Conservation (phyloP, 37 sponge, comb jelly and placozoan genomes). For the Diacarnus erythraeanus region DNA sequence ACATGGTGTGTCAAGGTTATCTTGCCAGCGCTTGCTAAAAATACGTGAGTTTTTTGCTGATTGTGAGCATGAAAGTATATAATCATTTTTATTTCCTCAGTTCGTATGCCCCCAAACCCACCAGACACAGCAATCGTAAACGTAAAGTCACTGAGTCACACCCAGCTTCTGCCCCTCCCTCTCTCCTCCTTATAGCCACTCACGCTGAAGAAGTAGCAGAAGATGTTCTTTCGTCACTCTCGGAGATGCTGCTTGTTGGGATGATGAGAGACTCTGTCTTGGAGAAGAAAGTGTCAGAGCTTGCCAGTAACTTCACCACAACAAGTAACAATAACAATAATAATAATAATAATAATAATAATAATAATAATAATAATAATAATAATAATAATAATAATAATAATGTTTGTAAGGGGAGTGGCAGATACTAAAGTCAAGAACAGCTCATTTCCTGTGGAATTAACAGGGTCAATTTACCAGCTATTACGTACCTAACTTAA, state of each 20-base stretch:
- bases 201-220: constrained; percentile 5
- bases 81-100: constrained; percentile 1
- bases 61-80: background rate
- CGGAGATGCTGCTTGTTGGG: constrained; percentile 38
- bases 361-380: no score
- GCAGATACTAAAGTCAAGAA: no score
- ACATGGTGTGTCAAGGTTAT: constrained; percentile 17
- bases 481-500: no score
- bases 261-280: background rate
- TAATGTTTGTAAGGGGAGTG: no score
- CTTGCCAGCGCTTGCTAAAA: constrained; percentile 9
- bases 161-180: constrained; percentile 4
- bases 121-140: constrained; percentile 28
- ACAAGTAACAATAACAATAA: no score
- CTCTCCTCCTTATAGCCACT: background rate
- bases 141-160: constrained; percentile 12
- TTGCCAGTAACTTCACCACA: constrained; percentile 7
- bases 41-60: background rate
- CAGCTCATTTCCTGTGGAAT: no score
- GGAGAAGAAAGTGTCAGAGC: constrained; percentile 12
- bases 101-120: background rate
- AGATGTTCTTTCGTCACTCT: constrained; percentile 6
- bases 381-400: no score
- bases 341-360: no score
- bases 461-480: no score